Evolutionary conservation across 2,797 vertebrate species (phyloP), one percentile per base, ranked within the genome.

Genomic region (Acestrorhynchus altus): DNA sequence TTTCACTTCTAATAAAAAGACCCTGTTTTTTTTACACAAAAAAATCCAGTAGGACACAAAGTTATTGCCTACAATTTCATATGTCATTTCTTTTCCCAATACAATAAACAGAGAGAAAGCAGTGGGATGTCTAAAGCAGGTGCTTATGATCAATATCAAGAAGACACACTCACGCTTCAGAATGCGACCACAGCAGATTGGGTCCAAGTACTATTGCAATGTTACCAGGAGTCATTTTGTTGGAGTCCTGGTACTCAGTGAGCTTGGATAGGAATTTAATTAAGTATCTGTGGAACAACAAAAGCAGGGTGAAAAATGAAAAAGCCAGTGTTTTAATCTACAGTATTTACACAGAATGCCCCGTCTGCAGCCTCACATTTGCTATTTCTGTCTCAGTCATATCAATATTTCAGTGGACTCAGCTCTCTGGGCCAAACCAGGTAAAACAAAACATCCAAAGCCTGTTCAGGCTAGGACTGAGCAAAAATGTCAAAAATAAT

Each of bases 221-320:
- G 69, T 99, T 99, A 63, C 97, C 96, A 0, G 97, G 95, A 0
- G 97, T 98, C 98, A 99, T 99, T 91, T 99, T 99, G 88, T 99
- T 99, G 11, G 89, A 75, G 8, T 99, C 97, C 85, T 99, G 97
- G 90, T 95, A 96, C 77, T 99, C 97, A 0, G 95, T 96, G 49
- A 99, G 91, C 88, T 96, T 97, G 84, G 96, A 94, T 85, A 99
- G 90, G 90, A 99, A 99, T 87, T 99, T 99, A 76, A 98, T 93
- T 84, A 99, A 92, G 83, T 99, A 99, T 92, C 98, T 99, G 92
- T 64, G 76, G 15, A 71, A 39, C 60, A n/a, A 57, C 40, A 72
- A 54, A 66, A 51, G 31, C 44, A 69, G 56, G 60, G 26, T 5
- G 59, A 54, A 40, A 76, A 18, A 10, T 20, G 12, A 64, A 13